Base-by-base conservation (phyloP, 2,888 invertebrate species). In the Tetragonula carbonaria region DNA sequence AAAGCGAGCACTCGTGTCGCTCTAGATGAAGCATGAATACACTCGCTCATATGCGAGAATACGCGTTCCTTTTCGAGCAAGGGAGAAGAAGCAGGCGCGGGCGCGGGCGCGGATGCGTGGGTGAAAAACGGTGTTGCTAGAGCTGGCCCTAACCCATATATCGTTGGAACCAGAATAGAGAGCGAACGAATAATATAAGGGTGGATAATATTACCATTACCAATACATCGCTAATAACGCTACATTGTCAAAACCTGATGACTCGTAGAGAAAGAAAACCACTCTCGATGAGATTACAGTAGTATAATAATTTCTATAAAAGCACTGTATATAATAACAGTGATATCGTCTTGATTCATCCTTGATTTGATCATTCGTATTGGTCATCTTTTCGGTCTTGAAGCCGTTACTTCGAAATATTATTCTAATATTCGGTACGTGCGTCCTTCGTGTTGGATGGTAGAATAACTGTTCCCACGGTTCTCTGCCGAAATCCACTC, bases 71-170 rank as follows among this genome's bases (percentile, higher is more conserved):
- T 74, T 84, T 74, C 38, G 71, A 63, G 65, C 53, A 59, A 68
- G 78, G 84, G 82, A 87, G 78, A 88, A 82, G 84, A 84, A 85
- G 76, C 82, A 78, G 79, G 53, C 75, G 71, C 81, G 80, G 79
- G 53, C 75, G 71, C 81, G 80, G 68, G 79, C 72, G 80, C 83
- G 81, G 57, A 38, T 74, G 91, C 90, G 92, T 91, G 91, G 90
- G 91, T 91, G 90, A 84, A 85, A 84, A 66, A 87, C 89, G 81
- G 79, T 88, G 87, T 89, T 93, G 92, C 91, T 93, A 92, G 90
- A 92, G 91, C 90, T 94, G 93, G 93, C 93, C 93, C 93, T 93
- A 93, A 94, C 94, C 93, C 89, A 93, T 93, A 93, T 94, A 92
- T 85, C 85, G 88, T 84, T 74, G 85, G 55, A 88, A 91, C 92